Percentiles rank a stretch among this genome's conserved stretches.
Conservation (phyloP, 2,888 invertebrate species). For the Criorhina ranunculi region DNA sequence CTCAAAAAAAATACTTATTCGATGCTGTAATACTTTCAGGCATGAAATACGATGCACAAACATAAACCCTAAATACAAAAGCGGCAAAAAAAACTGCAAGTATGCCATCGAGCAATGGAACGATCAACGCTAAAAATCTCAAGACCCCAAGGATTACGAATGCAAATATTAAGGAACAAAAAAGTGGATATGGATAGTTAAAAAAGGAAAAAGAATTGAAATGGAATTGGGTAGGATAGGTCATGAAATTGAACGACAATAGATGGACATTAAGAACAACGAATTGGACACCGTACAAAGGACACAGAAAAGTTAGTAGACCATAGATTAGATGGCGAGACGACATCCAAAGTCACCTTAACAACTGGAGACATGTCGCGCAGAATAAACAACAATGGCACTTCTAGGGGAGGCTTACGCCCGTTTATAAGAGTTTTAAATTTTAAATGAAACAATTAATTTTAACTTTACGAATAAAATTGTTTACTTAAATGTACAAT, state of each 20-base stretch:
- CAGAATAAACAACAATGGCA: too few relatives aligned
- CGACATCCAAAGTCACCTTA: too few relatives aligned
- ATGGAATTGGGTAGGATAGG: neutral
- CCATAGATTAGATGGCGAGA: too few relatives aligned
- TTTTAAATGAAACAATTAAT: too few relatives aligned
- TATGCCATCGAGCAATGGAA: neutral
- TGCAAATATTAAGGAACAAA: constrained; percentile 1
- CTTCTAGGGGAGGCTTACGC: too few relatives aligned
- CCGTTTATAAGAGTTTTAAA: too few relatives aligned
- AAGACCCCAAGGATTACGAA: neutral
- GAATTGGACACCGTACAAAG: constrained; percentile 4
- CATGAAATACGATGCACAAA: neutral
- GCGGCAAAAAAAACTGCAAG: neutral
- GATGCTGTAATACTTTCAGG: neutral
- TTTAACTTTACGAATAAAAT: too few relatives aligned
- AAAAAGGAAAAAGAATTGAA: neutral
- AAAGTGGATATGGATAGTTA: neutral
- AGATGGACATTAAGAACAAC: constrained; percentile 10
- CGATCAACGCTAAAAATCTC: neutral
- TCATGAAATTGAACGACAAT: neutral
- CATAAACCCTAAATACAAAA: neutral
- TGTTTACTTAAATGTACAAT: too few relatives aligned
- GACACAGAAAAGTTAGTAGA: too few relatives aligned
- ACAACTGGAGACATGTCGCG: too few relatives aligned
- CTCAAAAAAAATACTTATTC: neutral